Percentiles rank a stretch among this genome's conserved stretches.
Conservation (phyloP, 2,888 invertebrate genomes). For the Pachydiplax longipennis region DNA sequence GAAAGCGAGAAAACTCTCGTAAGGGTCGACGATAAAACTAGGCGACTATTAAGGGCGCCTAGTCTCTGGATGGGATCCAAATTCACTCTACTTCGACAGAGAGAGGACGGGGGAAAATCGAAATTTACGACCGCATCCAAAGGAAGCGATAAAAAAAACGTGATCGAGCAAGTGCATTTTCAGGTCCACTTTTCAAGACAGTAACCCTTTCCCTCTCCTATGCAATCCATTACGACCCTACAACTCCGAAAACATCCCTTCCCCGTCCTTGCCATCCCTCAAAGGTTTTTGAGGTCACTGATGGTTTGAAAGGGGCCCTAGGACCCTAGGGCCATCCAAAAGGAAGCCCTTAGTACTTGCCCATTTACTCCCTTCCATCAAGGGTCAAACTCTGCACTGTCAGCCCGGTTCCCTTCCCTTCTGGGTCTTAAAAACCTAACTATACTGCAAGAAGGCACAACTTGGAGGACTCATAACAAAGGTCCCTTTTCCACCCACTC, state of each 20-base stretch:
- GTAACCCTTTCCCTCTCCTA: not conserved
- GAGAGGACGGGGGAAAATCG: not conserved
- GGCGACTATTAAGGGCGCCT: not conserved
- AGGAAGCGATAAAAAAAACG: not conserved
- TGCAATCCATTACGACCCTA: not conserved
- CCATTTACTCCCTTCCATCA: not conserved
- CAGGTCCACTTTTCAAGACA: not conserved
- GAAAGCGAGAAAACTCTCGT: not conserved
- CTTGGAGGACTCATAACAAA: not conserved
- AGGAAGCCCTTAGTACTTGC: not conserved
- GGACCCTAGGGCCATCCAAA: not conserved
- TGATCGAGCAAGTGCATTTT: not conserved
- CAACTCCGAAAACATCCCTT: not conserved
- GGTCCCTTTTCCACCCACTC: not conserved
- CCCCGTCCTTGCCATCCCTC: not conserved
- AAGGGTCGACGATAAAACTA: not conserved
- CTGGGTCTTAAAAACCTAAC: not conserved
- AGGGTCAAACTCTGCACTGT: not conserved
- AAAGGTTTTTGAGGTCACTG: not conserved
- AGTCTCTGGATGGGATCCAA: not conserved
- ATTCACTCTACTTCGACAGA: not conserved
- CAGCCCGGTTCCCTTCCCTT: not conserved
- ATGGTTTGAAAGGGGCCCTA: not conserved
- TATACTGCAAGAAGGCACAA: not conserved
- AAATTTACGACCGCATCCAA: not conserved